Percentiles rank a stretch among this genome's conserved stretches.
These are phyloP conservation scores for Steinernema khuongi DNA, from an alignment of 1,140 invertebrate species.

Conservation along the genomic window DNA sequence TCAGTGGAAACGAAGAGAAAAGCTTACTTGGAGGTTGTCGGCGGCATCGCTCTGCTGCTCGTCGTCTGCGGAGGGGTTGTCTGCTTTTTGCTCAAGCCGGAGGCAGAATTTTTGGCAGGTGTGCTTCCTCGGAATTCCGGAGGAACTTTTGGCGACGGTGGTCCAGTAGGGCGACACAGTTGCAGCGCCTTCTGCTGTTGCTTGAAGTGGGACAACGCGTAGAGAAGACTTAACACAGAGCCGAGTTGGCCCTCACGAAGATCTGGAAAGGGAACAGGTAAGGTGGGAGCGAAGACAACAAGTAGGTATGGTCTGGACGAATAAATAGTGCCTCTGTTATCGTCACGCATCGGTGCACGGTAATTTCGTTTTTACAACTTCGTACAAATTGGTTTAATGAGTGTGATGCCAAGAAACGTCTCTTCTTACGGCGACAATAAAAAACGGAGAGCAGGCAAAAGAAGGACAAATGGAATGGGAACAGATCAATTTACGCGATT, in stretches of 20 bases:
- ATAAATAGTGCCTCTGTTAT: neutral
- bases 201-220: constrained; percentile 61
- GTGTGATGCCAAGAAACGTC: constrained; percentile 16
- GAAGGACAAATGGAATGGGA: neutral
- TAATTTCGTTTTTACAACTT: constrained; percentile 21
- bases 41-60: constrained; percentile 2
- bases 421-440: constrained; percentile 5
- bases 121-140: constrained; percentile 22
- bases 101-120: constrained; percentile 14
- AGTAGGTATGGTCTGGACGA: neutral
- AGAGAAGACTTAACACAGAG: constrained; percentile 61
- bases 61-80: constrained; percentile 21
- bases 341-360: neutral
- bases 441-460: neutral
- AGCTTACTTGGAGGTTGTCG: constrained; percentile 8
- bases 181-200: constrained; percentile 60
- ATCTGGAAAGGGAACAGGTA: constrained; percentile 55
- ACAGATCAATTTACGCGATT: neutral
- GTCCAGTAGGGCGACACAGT: constrained; percentile 8
- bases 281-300: neutral
- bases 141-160: constrained; percentile 18
- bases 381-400: constrained; percentile 19
- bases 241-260: constrained; percentile 61
- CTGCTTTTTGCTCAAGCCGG: constrained; percentile 20
- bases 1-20: neutral